phyloP scores from a whole-genome alignment of 2,888 invertebrate species.

The Limnephilus rhombicus region DNA sequence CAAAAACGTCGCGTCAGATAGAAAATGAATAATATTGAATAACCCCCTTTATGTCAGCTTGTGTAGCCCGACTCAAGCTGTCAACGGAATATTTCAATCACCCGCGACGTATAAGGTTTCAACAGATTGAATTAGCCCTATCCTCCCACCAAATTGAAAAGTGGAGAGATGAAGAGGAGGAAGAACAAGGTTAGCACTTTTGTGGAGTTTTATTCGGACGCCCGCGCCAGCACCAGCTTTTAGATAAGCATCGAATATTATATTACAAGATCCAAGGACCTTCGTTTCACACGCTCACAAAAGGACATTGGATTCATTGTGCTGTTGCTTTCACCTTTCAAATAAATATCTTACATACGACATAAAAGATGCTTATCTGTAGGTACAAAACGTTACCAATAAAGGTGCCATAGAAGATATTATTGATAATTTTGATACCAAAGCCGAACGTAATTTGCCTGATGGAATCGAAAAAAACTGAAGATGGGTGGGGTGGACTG shows the following conservation, averaged over 20 bases:
- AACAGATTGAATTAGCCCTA: not conserved
- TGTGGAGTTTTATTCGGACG: not conserved
- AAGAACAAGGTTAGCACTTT: not conserved
- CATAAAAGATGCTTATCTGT: not conserved
- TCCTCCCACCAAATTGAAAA: not conserved
- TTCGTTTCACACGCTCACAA: not conserved
- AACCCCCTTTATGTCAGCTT: not conserved
- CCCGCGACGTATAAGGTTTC: not conserved
- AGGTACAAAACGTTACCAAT: not conserved
- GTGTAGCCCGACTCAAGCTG: constrained; percentile 1
- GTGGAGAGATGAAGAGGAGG: not conserved
- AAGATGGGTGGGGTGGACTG: no score
- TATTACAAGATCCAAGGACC: not conserved
- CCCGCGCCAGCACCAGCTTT: not conserved
- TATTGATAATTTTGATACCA: not conserved
- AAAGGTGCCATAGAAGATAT: not conserved
- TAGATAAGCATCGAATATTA: not conserved
- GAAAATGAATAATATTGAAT: not conserved
- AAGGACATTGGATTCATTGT: not conserved
- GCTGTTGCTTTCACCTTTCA: not conserved
- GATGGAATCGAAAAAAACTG: no score
- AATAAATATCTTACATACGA: not conserved
- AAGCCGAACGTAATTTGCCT: no score
- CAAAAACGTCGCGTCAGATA: not conserved
- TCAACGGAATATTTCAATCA: constrained; percentile 1